Evolutionary conservation across 2,888 invertebrate genomes (phyloP).

Genomic region (Thymelicus acteon): DNA sequence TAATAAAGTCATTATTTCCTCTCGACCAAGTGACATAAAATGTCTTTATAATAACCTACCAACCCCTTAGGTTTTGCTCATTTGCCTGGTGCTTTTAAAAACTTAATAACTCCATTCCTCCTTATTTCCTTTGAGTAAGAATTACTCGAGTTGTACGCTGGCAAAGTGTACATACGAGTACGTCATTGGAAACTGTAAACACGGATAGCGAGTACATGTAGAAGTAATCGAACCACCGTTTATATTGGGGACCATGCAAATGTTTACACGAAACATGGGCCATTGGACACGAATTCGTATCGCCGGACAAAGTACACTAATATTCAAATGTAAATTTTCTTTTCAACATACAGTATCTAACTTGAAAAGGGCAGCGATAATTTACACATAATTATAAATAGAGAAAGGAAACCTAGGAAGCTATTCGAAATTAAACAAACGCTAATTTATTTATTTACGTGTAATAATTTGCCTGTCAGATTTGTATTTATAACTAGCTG

Average conservation of each 20-base stretch:
- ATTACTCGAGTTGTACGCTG: background rate
- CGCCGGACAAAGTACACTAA: constrained; percentile 20
- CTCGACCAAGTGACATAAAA: too few relatives aligned
- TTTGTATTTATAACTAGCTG: too few relatives aligned
- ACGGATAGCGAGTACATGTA: background rate
- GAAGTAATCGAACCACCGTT: constrained; percentile 40
- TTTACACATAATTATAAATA: background rate
- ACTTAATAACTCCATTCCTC: background rate
- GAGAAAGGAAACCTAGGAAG: too few relatives aligned
- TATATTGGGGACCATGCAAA: constrained; percentile 60
- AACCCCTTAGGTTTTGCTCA: too few relatives aligned
- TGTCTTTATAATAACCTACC: too few relatives aligned
- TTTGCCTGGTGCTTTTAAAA: too few relatives aligned
- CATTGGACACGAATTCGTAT: constrained; percentile 31
- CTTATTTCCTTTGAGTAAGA: background rate
- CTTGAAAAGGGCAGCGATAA: background rate
- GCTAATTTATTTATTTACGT: too few relatives aligned
- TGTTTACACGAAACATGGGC: constrained; percentile 54
- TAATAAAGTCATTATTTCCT: too few relatives aligned
- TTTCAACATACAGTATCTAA: constrained; percentile 2
- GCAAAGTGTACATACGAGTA: constrained; percentile 8
- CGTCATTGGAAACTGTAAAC: constrained; percentile 27
- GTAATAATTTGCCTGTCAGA: too few relatives aligned
- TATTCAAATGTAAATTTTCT: constrained; percentile 4
- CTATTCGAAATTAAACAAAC: too few relatives aligned